phyloP scores from a whole-genome alignment of 2,113 vertebrate genomes.

The Neopipo cinnamomea region DNA sequence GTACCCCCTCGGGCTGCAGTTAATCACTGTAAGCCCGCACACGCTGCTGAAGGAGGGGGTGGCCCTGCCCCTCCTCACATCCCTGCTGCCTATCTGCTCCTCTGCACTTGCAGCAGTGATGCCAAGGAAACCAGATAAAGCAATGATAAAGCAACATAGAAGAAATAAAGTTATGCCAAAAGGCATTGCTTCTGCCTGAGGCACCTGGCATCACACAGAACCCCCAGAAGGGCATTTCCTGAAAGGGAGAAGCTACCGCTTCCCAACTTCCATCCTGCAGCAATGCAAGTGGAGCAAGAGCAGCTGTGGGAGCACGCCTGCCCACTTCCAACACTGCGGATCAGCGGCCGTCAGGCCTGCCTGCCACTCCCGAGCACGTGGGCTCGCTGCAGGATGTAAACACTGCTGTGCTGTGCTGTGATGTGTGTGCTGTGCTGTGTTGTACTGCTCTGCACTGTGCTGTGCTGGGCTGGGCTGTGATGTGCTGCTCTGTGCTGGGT shows the following conservation, averaged over 20 bases:
- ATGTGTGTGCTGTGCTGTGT: too few relatives aligned
- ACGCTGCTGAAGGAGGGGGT: background rate
- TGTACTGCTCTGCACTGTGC: background rate
- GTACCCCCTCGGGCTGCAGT: background rate
- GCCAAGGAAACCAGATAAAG: background rate
- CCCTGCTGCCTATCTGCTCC: background rate
- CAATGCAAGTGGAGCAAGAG: accelerated
- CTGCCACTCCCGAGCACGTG: background rate
- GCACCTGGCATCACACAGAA: background rate
- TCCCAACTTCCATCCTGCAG: background rate
- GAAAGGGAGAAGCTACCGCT: background rate
- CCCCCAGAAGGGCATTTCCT: background rate
- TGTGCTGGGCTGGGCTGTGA: background rate
- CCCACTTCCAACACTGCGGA: background rate
- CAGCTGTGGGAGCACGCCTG: background rate
- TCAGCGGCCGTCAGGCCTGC: background rate
- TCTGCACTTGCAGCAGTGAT: background rate
- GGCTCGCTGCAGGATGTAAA: slow-evolving; percentile 9
- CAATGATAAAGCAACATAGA: background rate
- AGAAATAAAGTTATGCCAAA: background rate
- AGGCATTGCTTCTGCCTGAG: accelerated
- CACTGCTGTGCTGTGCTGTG: background rate
- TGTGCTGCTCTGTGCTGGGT: too few relatives aligned
- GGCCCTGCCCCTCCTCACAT: background rate
- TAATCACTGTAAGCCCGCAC: background rate